Evolutionary conservation across 1,140 invertebrate genomes (phyloP).

Genomic region (Sarcophaga bullata): DNA sequence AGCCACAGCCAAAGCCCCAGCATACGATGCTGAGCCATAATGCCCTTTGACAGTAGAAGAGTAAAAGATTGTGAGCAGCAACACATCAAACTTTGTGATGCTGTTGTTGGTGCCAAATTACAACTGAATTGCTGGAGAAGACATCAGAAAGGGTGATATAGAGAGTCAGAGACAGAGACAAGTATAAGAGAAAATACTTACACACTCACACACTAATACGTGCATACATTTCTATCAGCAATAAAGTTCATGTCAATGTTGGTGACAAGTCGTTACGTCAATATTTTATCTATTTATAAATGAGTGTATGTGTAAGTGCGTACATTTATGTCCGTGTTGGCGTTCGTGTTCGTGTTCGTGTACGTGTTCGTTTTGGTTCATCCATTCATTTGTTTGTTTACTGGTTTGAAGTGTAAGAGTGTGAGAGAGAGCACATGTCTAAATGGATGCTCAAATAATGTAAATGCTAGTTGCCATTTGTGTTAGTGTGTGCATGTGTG

Average conservation of each 20-base stretch:
- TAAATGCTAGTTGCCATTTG: background rate
- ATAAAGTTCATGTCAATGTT: constrained; percentile 22
- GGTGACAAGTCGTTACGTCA: constrained; percentile 21
- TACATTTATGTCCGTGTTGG: background rate
- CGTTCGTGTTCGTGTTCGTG: background rate
- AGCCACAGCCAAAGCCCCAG: too few species aligned
- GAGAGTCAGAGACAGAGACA: background rate
- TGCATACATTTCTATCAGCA: background rate
- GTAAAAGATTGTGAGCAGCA: background rate
- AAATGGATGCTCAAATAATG: constrained; percentile 11
- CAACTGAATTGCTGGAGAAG: too few species aligned
- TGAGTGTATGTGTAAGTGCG: background rate
- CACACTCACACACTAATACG: background rate
- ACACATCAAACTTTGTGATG: background rate
- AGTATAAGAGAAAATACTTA: background rate
- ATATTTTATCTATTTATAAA: constrained; percentile 10
- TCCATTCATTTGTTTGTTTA: too few species aligned
- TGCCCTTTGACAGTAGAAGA: constrained; percentile 5
- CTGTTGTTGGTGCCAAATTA: too few species aligned
- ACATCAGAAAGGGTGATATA: background rate
- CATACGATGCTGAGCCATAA: background rate
- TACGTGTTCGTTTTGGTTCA: background rate
- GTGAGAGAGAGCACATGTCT: background rate
- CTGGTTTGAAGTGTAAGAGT: too few species aligned
- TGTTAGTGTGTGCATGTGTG: background rate